Conservation (phyloP, 2,888 invertebrate genomes). For the Amblyjoppa fuscipennis region DNA sequence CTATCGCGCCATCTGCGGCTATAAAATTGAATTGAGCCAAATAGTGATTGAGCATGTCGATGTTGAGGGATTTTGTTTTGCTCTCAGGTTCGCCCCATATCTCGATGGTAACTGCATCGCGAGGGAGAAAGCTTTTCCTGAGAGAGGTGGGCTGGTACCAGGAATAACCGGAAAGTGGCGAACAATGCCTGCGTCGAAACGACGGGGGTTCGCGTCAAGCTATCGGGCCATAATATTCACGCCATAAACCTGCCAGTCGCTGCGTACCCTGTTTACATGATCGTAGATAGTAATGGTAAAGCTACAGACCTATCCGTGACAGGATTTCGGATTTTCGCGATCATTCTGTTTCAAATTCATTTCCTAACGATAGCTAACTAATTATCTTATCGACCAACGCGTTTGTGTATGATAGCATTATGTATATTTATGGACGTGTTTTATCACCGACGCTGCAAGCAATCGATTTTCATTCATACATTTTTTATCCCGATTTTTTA, state of each 20-base stretch:
- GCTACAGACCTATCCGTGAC: neutral
- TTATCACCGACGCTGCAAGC: neutral
- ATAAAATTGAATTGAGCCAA: too few relatives aligned
- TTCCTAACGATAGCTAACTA: neutral
- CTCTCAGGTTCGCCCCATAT: constrained; percentile 1
- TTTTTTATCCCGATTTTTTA: neutral
- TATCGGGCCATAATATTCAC: constrained; percentile 16
- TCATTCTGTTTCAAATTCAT: neutral
- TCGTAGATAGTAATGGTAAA: neutral
- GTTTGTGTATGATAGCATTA: neutral
- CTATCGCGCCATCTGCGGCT: too few relatives aligned
- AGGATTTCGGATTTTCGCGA: constrained; percentile 20
- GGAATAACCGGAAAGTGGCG: constrained; percentile 39
- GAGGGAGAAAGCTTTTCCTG: constrained; percentile 21
- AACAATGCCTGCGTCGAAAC: constrained; percentile 29
- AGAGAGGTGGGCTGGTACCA: constrained; percentile 16
- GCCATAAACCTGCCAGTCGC: constrained; percentile 12
- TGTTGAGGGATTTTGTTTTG: constrained; percentile 32
- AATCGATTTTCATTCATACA: neutral
- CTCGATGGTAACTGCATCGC: constrained; percentile 1
- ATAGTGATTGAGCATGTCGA: constrained; percentile 27
- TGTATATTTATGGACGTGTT: neutral
- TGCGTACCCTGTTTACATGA: neutral
- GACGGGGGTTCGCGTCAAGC: neutral
- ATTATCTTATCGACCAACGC: neutral